Conservation (phyloP, 2,888 invertebrate genomes). For the Leptopilina drosophilae region DNA sequence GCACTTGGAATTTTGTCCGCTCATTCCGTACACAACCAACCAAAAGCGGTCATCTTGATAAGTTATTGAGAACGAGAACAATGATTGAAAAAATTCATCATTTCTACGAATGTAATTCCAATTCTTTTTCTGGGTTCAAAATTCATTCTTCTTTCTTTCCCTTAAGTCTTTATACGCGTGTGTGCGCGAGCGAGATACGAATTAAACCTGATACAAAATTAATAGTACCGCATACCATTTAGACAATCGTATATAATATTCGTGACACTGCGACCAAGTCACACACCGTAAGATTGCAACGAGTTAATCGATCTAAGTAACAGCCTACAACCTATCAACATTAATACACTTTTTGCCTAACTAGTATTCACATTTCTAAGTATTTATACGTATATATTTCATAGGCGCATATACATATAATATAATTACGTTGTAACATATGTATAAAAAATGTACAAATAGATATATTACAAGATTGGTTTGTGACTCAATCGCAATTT, state of each 20-base stretch:
- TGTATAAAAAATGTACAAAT: conserved; percentile 48
- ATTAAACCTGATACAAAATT: conserved; percentile 1
- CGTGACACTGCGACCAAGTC: conserved; percentile 53
- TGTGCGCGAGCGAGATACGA: conserved; percentile 12
- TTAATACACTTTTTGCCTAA: conserved; percentile 63
- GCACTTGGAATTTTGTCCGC: conserved; percentile 60
- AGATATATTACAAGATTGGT: conserved; percentile 33
- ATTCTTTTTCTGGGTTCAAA: not conserved
- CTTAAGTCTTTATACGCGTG: conserved; percentile 28
- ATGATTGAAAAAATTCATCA: conserved; percentile 52
- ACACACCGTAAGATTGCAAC: conserved; percentile 57
- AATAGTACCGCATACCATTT: conserved; percentile 44
- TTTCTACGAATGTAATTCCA: conserved; percentile 49
- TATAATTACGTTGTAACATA: conserved; percentile 40
- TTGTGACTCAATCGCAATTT: conserved; percentile 34
- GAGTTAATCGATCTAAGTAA: conserved; percentile 59
- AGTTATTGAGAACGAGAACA: conserved; percentile 71
- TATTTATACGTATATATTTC: conserved; percentile 56
- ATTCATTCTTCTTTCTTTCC: conserved; percentile 18
- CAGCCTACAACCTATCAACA: conserved; percentile 57
- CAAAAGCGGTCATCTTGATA: conserved; percentile 75
- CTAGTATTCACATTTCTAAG: conserved; percentile 68
- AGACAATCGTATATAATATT: conserved; percentile 25
- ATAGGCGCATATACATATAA: conserved; percentile 52
- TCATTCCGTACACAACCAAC: conserved; percentile 67